phyloP scores from a whole-genome alignment of 2,797 vertebrate genomes.

The Sciurus vulgaris region DNA sequence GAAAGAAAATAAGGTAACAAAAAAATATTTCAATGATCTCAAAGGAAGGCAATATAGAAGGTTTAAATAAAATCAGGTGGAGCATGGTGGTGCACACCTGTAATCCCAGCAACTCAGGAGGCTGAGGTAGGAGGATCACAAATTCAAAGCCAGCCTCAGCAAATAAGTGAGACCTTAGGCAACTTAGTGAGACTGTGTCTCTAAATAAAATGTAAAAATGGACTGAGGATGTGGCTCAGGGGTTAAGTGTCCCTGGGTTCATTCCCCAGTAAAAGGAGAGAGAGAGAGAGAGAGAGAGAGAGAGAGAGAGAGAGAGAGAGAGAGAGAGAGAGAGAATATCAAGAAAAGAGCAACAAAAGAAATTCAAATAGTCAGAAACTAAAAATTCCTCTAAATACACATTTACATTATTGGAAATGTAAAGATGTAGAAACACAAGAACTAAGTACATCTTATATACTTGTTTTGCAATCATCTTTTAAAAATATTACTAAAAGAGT shows the following conservation, averaged over 20 bases:
- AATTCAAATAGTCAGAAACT: background rate
- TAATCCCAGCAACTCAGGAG: no score
- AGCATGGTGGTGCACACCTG: background rate
- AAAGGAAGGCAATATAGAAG: background rate
- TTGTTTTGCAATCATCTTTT: conserved; percentile 12
- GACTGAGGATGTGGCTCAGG: no score
- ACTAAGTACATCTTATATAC: background rate
- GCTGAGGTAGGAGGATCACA: no score
- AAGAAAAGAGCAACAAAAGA: background rate
- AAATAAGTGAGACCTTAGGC: no score
- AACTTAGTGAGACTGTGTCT: no score
- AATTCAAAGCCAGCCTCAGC: no score
- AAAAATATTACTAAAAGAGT: background rate
- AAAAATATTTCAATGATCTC: background rate
- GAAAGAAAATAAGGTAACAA: background rate
- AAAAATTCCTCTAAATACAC: background rate
- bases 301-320: no score
- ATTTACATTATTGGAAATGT: background rate
- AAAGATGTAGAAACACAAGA: background rate
- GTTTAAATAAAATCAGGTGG: background rate
- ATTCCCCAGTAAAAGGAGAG: no score
- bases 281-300: no score
- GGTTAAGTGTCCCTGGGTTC: no score
- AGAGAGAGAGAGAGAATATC: background rate
- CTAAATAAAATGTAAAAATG: no score